Percentiles rank a stretch among this genome's conserved stretches.
These are phyloP conservation scores for Onychostoma macrolepis DNA, from an alignment of 2,113 vertebrate genomes.

Conservation along the genomic window DNA sequence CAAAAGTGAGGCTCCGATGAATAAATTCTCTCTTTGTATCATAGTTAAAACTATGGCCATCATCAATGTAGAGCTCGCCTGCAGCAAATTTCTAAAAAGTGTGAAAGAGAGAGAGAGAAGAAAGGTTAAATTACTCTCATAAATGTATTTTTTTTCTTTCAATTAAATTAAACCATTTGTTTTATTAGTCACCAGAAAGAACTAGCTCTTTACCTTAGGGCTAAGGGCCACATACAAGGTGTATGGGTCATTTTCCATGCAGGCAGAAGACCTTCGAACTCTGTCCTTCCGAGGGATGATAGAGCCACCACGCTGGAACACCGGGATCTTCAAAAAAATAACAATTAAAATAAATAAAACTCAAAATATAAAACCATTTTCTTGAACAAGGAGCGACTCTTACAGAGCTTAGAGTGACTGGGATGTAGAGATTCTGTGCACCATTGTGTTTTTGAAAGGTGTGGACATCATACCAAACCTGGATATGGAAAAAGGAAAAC, in stretches of 20 bases:
- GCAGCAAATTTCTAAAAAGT: slow-evolving; percentile 80
- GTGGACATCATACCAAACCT: slow-evolving; percentile 89
- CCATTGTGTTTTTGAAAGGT: slow-evolving; percentile 86
- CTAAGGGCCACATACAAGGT: slow-evolving; percentile 86
- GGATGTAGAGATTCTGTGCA: slow-evolving; percentile 85
- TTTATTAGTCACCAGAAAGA: not conserved
- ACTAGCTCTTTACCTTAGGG: slow-evolving; percentile 71
- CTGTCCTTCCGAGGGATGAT: slow-evolving; percentile 85
- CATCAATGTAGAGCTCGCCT: slow-evolving; percentile 87
- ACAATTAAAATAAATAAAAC: not conserved
- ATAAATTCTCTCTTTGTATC: slow-evolving; percentile 79
- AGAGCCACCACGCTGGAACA: slow-evolving; percentile 88
- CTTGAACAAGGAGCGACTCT: not conserved
- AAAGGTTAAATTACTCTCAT: not conserved
- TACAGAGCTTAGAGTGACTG: slow-evolving; percentile 80
- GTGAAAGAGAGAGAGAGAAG: not conserved
- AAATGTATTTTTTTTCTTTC: not conserved
- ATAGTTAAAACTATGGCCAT: slow-evolving; percentile 86
- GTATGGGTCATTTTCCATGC: slow-evolving; percentile 87
- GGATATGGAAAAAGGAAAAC: not conserved
- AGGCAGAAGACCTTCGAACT: slow-evolving; percentile 83
- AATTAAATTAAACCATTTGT: not conserved
- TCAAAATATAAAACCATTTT: not conserved
- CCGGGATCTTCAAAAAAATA: slow-evolving; percentile 79
- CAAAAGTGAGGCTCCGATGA: slow-evolving; percentile 79